phyloP scores from a whole-genome alignment of 2,888 invertebrate genomes.

The Aphidius colemani region DNA sequence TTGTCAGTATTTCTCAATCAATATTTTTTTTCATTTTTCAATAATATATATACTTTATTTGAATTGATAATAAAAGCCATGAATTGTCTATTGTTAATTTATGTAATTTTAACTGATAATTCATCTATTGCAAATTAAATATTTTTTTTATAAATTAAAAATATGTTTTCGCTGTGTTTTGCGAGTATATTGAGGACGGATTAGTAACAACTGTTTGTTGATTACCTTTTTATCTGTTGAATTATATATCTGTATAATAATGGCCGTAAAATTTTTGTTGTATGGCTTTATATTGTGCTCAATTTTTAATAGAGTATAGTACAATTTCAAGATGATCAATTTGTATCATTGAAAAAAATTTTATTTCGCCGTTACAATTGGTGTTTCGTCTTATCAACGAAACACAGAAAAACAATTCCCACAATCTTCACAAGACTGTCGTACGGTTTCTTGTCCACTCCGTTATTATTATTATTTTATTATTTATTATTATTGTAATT shows the following conservation, averaged over 20 bases:
- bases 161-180: constrained; percentile 13
- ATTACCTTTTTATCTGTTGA: constrained; percentile 6
- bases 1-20: too few relatives aligned
- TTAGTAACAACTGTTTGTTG: constrained; percentile 1
- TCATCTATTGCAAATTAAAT: constrained; percentile 40
- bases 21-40: background rate
- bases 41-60: background rate
- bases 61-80: background rate
- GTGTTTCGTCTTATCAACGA: constrained; percentile 44
- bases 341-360: constrained; percentile 42
- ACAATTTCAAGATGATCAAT: too few relatives aligned
- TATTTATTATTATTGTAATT: constrained; percentile 11
- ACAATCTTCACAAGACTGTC: constrained; percentile 54
- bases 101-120: background rate
- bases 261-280: constrained; percentile 12
- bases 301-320: constrained; percentile 4
- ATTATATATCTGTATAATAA: constrained; percentile 7
- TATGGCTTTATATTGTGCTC: constrained; percentile 11
- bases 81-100: background rate
- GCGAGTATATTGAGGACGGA: constrained; percentile 26
- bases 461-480: constrained; percentile 33
- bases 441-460: constrained; percentile 37
- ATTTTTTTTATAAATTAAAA: constrained; percentile 17
- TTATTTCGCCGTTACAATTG: constrained; percentile 52
- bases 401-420: constrained; percentile 59